Evolutionary conservation across 2,113 vertebrate species (phyloP), one percentile per base, ranked within the genome.

Genomic region (Paraplagusia blochii): DNA sequence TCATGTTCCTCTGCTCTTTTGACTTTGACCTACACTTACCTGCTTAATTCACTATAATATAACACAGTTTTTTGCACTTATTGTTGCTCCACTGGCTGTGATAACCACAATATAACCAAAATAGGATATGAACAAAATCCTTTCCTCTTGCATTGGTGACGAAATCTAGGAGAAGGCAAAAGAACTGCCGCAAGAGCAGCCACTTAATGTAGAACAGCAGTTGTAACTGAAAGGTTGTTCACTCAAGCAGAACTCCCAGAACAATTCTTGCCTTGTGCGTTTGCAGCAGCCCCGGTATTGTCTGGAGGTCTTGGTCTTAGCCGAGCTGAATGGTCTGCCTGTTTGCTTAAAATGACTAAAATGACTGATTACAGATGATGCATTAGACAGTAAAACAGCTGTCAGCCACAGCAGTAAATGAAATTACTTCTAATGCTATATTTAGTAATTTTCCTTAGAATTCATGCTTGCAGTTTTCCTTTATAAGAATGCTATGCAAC

Each of bases 101-200:
- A 94, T 96, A 95, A 91, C 88, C 93, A 95, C 93, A 88, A 93
- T 90, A 95, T 94, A 94, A 89, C 88, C 91, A 77, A 91, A 74
- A n/a, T 84, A 66, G 83, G 90, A 90, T 89, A 84, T 79, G 90
- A 91, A 92, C 92, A 95, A 94, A 92, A 91, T 91, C 90, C 91
- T 94, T 91, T 92, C 90, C 90, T 88, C 83, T 89, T 86, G 89
- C 88, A 90, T 87, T 85, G 86, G 63, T 85, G 91, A 90, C 91
- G 91, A 89, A 91, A 91, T 90, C 90, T 89, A 91, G 92, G 85
- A 90, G 81, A 87, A 87, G n/a, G 9, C 10, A 12, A 14, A 16
- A 46, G 44, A 47, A 55, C 63, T 73, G 80, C 80, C 85, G 71
- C 71, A 47, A 77, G 83, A 83, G 81, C 73, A 68, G 66, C 77